phyloP scores from a whole-genome alignment of 2,888 invertebrate species.

The Prenolepis imparis region DNA sequence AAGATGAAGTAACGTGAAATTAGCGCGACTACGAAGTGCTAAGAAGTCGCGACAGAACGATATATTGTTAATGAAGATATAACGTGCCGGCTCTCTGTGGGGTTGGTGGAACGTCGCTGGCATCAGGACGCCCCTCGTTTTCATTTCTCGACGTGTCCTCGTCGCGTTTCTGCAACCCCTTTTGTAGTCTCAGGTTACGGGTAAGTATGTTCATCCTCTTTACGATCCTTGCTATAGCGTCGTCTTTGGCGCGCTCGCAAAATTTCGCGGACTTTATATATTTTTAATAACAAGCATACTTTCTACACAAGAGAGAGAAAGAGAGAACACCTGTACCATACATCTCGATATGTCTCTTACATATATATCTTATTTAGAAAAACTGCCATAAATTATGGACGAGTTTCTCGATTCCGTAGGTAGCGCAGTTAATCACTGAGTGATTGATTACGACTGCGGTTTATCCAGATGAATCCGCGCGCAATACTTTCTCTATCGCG shows the following conservation, averaged over 20 bases:
- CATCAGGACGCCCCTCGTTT: conserved; percentile 76
- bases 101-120: conserved; percentile 78
- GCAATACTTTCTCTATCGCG: conserved; percentile 72
- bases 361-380: conserved; percentile 61
- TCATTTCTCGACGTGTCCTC: conserved; percentile 71
- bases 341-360: conserved; percentile 36
- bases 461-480: conserved; percentile 76
- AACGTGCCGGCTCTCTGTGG: conserved; percentile 81
- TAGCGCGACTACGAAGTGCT: conserved; percentile 71
- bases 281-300: conserved; percentile 56
- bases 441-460: conserved; percentile 71
- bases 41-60: conserved; percentile 78
- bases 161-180: conserved; percentile 67
- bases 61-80: conserved; percentile 83
- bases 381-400: conserved; percentile 69
- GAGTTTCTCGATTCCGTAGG: conserved; percentile 72
- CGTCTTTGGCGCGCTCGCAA: conserved; percentile 67
- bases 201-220: conserved; percentile 72
- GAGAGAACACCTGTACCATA: conserved; percentile 34
- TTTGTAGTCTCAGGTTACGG: conserved; percentile 74
- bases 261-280: conserved; percentile 83
- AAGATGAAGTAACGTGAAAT: conserved; percentile 71
- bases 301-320: conserved; percentile 5
- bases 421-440: conserved; percentile 71
- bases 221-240: conserved; percentile 71